Evolutionary conservation across 2,113 vertebrate genomes (phyloP), one percentile per base, ranked within the genome.

Genomic region (Cochlearius cochlearius): DNA sequence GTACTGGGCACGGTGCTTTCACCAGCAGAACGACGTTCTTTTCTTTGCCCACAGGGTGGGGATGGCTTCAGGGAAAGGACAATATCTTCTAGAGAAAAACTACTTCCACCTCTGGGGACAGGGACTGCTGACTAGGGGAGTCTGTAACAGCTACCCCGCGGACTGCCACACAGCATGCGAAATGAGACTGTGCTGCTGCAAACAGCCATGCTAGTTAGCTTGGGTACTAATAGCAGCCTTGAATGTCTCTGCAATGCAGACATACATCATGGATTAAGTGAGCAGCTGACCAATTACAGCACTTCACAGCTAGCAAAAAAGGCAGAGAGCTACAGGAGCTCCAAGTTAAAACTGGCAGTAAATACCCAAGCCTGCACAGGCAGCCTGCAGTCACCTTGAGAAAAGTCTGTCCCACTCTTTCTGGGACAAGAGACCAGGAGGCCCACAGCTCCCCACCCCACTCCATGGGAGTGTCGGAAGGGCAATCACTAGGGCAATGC

Each of bases 191-290:
- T 52, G 94, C 77, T 68, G 90, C 96, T 93, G 92, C 77, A 78
- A 87, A 78, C 89, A 78, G 91, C 87, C 81, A 45, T 20, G 90
- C 94, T 82, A 26, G 93, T 94, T 94, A 94, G 93, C 85, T 52
- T 41, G 71, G 81, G 53, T 79, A 56, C 90, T 49, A 71, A 88
- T 26, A 80, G 89, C 89, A 81, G 94, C 80, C 56, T 58, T 53
- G 89, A 78, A 69, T 47, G 64, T 79, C 94, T 95, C 96, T 96
- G 96, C 96, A 96, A 88, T 96, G 96, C 96, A 97, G 96, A 76
- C 94, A 79, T 85, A 62, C 71, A 91, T 95, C 96, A 64, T 4
- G 66, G 86, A 92, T 82, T 96, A 96, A 95, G 74, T 25, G 84
- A 92, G 83, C 92, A 91, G 92, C 91, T 95, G 94, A 97, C 92